Conservation (phyloP, 2,888 invertebrate genomes). For the Ophion slaviceki region DNA sequence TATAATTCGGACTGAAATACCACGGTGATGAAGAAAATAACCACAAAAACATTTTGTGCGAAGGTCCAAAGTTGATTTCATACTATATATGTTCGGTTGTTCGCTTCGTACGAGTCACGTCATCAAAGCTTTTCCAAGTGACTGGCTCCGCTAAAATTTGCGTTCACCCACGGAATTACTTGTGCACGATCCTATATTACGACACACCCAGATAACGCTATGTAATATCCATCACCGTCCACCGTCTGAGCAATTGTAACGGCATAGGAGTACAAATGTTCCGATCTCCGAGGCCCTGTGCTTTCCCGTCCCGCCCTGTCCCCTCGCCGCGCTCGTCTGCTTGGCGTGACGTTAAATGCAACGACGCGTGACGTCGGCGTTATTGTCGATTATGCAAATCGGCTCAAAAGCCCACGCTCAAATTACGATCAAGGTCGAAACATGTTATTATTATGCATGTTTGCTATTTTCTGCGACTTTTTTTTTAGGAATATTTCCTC, state of each 20-base stretch:
- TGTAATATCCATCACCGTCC: slow-evolving; percentile 16
- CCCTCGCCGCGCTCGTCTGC: background rate
- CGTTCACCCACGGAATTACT: slow-evolving; percentile 14
- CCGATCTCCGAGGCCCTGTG: slow-evolving; percentile 12
- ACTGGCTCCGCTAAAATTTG: slow-evolving; percentile 15
- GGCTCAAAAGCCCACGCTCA: slow-evolving; percentile 36
- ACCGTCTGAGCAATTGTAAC: slow-evolving; percentile 18
- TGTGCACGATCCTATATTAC: background rate
- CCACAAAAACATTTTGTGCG: background rate
- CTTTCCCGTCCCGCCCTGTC: background rate
- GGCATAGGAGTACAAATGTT: slow-evolving; percentile 30
- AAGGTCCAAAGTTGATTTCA: background rate
- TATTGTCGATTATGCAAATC: slow-evolving; percentile 60
- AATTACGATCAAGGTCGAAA: slow-evolving; percentile 58
- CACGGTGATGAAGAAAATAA: background rate
- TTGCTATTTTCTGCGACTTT: background rate
- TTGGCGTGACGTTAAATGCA: slow-evolving; percentile 58
- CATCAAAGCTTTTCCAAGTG: slow-evolving; percentile 15
- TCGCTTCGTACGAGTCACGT: slow-evolving; percentile 1
- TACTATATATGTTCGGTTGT: background rate
- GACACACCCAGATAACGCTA: background rate
- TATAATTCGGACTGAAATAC: background rate
- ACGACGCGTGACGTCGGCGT: slow-evolving; percentile 56
- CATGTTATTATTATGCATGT: slow-evolving; percentile 4
- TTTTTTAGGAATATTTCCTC: background rate